These are phyloP conservation scores for Cairina moschata DNA, from an alignment of 2,113 vertebrate genomes.

Conservation along the genomic window DNA sequence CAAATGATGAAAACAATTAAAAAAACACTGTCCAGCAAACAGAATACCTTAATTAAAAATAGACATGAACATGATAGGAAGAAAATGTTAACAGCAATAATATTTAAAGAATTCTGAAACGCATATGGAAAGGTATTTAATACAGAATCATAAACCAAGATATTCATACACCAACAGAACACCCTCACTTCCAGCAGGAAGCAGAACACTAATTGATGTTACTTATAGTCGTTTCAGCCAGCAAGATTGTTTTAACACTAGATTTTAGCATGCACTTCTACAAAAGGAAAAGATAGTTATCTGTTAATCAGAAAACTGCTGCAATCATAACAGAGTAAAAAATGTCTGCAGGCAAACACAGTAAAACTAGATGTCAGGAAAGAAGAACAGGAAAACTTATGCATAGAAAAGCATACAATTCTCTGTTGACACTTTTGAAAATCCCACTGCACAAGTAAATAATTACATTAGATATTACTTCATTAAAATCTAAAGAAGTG, in stretches of 20 bases:
- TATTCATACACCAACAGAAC: not conserved
- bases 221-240: not conserved
- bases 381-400: not conserved
- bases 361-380: not conserved
- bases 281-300: not conserved
- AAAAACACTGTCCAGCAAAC: not conserved
- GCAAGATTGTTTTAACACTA: not conserved
- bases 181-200: not conserved
- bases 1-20: not conserved
- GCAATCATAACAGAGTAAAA: not conserved
- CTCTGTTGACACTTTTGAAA: not conserved
- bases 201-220: not conserved
- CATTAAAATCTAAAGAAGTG: not conserved
- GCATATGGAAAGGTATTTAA: not conserved
- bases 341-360: not conserved
- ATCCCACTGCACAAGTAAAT: not conserved
- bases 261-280: not conserved
- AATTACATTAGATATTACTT: not conserved
- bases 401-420: not conserved
- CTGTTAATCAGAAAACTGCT: not conserved
- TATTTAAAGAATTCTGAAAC: not conserved
- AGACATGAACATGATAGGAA: not conserved
- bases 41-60: not conserved
- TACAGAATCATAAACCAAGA: not conserved
- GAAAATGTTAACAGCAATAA: not conserved